Evolutionary conservation across 2,113 vertebrate species (phyloP).

Genomic region (Emydura subglobosa): DNA sequence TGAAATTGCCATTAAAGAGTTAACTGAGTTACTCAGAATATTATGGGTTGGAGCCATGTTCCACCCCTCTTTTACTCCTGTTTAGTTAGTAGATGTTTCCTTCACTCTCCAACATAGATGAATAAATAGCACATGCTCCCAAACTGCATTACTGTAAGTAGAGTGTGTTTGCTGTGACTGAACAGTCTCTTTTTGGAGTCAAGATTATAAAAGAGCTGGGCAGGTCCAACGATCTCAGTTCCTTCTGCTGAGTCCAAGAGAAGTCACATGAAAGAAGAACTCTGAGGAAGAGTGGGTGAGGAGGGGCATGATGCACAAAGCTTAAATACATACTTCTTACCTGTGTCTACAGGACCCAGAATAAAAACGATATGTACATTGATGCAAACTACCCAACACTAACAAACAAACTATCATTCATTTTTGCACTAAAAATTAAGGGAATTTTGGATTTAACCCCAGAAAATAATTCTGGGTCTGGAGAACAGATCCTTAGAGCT

Average conservation of each 20-base stretch:
- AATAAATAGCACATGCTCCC: neutral
- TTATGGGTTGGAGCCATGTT: neutral
- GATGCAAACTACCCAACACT: neutral
- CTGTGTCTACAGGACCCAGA: neutral
- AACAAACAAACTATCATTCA: neutral
- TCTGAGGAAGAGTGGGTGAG: neutral
- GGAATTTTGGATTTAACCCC: conserved; percentile 25
- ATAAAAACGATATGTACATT: neutral
- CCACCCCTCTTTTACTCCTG: neutral
- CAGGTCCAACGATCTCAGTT: neutral
- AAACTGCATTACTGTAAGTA: neutral
- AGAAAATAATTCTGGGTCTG: conserved; percentile 24
- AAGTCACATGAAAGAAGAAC: neutral
- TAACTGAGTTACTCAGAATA: neutral
- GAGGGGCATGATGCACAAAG: neutral
- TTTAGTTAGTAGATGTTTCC: neutral
- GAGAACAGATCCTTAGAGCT: neutral
- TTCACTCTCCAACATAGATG: neutral
- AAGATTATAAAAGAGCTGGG: neutral
- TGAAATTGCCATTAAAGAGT: neutral
- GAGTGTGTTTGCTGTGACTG: neutral
- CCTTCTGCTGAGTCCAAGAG: neutral
- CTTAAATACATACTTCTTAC: neutral
- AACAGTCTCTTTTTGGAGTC: neutral
- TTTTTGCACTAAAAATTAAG: neutral